Base-by-base conservation (phyloP, 1,140 invertebrate species). In the Paracyclopina nana region DNA sequence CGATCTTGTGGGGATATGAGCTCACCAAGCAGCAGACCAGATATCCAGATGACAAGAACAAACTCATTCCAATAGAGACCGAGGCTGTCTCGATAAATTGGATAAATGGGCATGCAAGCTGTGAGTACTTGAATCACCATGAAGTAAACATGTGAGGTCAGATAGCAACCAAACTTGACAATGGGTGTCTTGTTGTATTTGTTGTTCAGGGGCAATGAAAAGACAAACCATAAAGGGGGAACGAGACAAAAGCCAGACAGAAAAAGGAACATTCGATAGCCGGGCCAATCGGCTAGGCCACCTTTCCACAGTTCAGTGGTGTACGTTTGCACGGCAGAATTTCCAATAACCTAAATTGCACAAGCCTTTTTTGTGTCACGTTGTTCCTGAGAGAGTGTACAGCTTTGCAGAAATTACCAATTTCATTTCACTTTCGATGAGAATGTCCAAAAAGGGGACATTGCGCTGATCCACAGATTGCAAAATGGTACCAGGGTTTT, bases 91-190 rank as follows among this genome's bases (percentile, higher is more conserved):
- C 56, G 60, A 12, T 64, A 58, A 56, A 63, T 65, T 46, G 45
- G 25, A 20, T 48, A 48, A 5, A 48, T 22, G 45, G 45, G 45
- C 9, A 48, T 11, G 28, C 45, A 48, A 4, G 45, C 27, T n/a
- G 45, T 48, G 2, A 48, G 27, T n/a, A 48, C 30, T 48, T 18
- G 82, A 76, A 85, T 76, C 55, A 82, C 78, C 44, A 52, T 59
- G 42, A 60, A 61, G 65, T 95, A 94, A 56, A 97, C 79, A 68
- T 98, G 94, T 1, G 94, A 96, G 1, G 92, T 95, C 45, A 98
- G 72, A 66, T 97, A 95, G 11, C 90, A 92, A 82, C 97, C 95
- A 65, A 98, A 98, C 68, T 97, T 97, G 60, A 98, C 94, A 56
- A 98, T 94, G 16, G 94, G 94, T 12, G 72, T 67, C 58, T 62